phyloP scores from a whole-genome alignment of 2,797 vertebrate genomes.

The Poeciliopsis paucimaculata region DNA sequence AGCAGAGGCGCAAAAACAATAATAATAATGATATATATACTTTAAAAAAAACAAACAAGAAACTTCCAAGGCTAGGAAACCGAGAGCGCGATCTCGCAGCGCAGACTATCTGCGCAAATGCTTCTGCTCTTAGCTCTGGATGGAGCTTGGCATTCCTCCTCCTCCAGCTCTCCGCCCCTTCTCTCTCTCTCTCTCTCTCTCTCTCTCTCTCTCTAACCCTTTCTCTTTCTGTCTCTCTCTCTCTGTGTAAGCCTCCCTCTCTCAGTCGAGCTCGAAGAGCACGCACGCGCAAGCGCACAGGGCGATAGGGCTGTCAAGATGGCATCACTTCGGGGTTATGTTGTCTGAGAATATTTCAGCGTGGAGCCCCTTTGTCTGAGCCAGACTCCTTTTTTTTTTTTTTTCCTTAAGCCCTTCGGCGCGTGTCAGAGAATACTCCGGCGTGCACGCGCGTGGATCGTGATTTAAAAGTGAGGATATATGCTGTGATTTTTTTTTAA shows the following conservation, averaged over 20 bases:
- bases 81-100: conserved; percentile 43
- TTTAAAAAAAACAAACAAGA: neutral
- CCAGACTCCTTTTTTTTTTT: conserved; percentile 22
- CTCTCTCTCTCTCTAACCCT: conserved; percentile 16
- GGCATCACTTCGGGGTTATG: conserved; percentile 47
- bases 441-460: neutral
- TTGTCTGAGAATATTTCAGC: conserved; percentile 48
- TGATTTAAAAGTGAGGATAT: neutral
- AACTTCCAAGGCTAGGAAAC: conserved; percentile 42
- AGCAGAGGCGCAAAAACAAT: neutral
- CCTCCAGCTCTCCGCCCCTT: conserved; percentile 72
- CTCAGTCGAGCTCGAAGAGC: neutral
- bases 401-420: conserved; percentile 30
- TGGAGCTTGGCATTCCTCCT: conserved; percentile 74
- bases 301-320: conserved; percentile 30
- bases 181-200: conserved; percentile 14
- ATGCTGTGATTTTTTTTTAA: conserved; percentile 45
- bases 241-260: neutral
- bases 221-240: neutral
- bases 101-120: conserved; percentile 74
- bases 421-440: neutral
- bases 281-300: conserved; percentile 4
- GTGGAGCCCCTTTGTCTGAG: conserved; percentile 51
- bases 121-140: conserved; percentile 62
- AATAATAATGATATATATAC: neutral